phyloP scores from a whole-genome alignment of 92 coral and sea anemone species.

The Anthopleura xanthogrammica region DNA sequence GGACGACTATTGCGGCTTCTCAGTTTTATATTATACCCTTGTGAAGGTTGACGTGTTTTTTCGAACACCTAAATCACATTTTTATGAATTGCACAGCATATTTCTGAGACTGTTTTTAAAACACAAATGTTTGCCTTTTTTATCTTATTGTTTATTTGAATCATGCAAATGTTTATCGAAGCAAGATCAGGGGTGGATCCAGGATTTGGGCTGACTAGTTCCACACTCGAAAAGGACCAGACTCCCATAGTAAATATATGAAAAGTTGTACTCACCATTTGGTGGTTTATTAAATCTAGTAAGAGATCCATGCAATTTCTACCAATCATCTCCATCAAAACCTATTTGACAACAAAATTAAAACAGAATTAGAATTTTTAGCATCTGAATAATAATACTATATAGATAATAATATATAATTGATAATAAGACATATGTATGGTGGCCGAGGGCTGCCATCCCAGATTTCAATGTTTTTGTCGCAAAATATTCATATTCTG shows the following conservation, averaged over 20 bases:
- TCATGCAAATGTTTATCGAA: no score
- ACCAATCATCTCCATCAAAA: background rate
- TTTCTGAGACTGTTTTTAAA: no score
- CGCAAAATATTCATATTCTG: conserved; percentile 1
- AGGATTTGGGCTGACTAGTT: background rate
- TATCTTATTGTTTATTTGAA: no score
- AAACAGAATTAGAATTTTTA: background rate
- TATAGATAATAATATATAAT: no score
- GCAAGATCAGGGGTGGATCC: conserved; percentile 1
- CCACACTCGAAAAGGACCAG: background rate
- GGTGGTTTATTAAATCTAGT: background rate
- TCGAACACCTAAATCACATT: no score
- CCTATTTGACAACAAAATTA: background rate
- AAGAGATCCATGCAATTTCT: no score
- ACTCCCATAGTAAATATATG: background rate
- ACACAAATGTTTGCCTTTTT: no score
- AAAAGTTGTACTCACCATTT: conserved; percentile 1
- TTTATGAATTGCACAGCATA: no score
- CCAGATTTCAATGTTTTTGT: conserved; percentile 5
- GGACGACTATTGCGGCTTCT: no score
- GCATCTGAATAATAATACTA: background rate
- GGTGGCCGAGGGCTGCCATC: conserved; percentile 14
- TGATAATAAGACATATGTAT: no score
- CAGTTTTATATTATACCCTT: no score
- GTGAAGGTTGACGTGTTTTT: no score